Evolutionary conservation across 2,888 invertebrate species (phyloP), one percentile per base, ranked within the genome.

Genomic region (Ophion slaviceki): DNA sequence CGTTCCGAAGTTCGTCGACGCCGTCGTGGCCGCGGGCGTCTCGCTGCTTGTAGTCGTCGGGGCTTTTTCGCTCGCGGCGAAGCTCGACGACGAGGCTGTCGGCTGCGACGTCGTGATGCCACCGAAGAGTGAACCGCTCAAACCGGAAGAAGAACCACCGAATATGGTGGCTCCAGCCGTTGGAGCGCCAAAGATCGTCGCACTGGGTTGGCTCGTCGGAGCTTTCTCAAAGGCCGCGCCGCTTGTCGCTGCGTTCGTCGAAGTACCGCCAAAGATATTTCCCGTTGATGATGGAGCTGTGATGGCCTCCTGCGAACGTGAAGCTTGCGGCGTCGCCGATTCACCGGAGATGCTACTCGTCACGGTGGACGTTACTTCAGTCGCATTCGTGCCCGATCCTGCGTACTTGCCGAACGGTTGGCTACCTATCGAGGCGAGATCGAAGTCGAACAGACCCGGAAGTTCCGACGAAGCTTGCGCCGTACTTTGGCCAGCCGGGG

Each of bases 401-500:
- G 86, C 53, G 32, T 72, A 59, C 59, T 86, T 85, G 0, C 80
- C 66, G 20, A 84, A 77, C 1, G 77, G 28, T 57, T 76, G 81
- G 36, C 68, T 66, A 28, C 53, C 78, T 2, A 40, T 76, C 61
- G 82, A 64, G n/a, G 62, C 32, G 28, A 85, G 81, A 68, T 86
- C 89, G 86, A 20, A 89, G 75, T 28, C 89, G 88, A 70, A 87
- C 20, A 90, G 70, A 32, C 86, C 88, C 6, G 88, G 80, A 45
- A 91, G 82, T 40, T 89, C 88, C 7, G 90, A 67, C 0, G 87
- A 20, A 17, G 77, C 83, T 70, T 89, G 90, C 2, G 84, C 45
- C 6, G 87, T 64, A 14, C 86, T 40, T 74, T 88, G 87, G 45
- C 53, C 71, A 66, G 86, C 6, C 17, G 87, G 79, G 8, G 78